A percentile compares a stretch with the other conserved stretches of the same genome.
phyloP scores from a whole-genome alignment of 2,797 vertebrate genomes.

The Molothrus aeneus region DNA sequence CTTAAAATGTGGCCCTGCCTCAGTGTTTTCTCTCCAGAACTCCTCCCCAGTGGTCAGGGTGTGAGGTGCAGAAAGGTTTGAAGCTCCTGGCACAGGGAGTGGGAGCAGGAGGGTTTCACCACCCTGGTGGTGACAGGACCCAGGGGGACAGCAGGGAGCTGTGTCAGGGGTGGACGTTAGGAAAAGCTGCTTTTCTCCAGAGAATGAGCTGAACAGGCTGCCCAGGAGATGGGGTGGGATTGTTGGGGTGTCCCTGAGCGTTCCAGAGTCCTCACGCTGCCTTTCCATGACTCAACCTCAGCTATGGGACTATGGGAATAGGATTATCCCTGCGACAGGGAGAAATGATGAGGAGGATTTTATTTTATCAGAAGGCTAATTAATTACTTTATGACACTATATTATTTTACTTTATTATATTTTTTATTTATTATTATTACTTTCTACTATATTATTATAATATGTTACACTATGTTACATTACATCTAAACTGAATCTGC shows the following conservation, averaged over 20 bases:
- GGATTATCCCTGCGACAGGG: no score
- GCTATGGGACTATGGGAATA: rapidly evolving
- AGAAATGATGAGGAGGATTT: no score
- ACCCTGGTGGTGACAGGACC: not conserved
- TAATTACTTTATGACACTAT: no score
- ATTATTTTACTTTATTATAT: no score
- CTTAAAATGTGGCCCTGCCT: not conserved
- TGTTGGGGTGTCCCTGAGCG: rapidly evolving
- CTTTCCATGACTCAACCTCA: rapidly evolving
- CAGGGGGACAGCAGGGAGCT: not conserved
- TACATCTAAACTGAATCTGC: no score
- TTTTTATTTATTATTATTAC: no score
- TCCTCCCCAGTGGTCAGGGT: rapidly evolving
- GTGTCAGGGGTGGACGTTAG: rapidly evolving
- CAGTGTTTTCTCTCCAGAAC: rapidly evolving
- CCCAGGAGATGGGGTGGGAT: not conserved
- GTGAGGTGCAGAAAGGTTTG: not conserved
- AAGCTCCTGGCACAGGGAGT: not conserved
- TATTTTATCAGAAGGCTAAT: no score
- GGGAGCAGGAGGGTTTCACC: not conserved
- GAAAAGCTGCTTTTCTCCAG: not conserved
- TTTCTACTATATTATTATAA: no score
- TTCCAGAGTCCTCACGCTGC: rapidly evolving
- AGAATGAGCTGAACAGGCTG: not conserved
- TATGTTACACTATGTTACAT: no score